Evolutionary conservation across 2,113 vertebrate genomes (phyloP).

Genomic region (Salvelinus sp.): DNA sequence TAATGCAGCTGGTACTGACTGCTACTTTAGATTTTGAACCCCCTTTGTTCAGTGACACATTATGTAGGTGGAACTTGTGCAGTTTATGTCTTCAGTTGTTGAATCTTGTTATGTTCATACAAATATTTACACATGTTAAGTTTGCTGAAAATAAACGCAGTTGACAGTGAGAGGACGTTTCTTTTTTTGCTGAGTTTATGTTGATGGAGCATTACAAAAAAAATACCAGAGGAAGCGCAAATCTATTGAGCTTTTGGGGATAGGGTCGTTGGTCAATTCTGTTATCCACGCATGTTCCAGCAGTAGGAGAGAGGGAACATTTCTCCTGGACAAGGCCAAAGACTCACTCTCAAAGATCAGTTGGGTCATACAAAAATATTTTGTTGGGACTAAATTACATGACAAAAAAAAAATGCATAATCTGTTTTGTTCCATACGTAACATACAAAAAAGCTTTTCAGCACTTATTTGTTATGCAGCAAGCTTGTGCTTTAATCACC

Average conservation of each 20-base stretch:
- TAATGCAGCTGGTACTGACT: too few species aligned
- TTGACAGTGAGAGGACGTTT: too few species aligned
- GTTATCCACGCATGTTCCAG: background rate
- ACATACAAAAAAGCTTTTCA: constrained; percentile 69
- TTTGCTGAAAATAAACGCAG: too few species aligned
- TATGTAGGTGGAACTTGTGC: too few species aligned
- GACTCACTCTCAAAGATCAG: background rate
- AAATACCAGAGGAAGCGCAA: background rate
- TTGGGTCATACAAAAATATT: constrained; percentile 63
- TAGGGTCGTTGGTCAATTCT: background rate
- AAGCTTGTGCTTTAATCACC: constrained; percentile 77
- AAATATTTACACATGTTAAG: too few species aligned
- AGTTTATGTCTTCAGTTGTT: too few species aligned
- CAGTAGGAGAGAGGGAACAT: background rate
- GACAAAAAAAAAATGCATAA: constrained; percentile 66
- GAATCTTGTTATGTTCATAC: too few species aligned
- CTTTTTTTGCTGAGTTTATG: background rate
- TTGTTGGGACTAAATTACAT: constrained; percentile 67
- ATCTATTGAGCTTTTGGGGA: background rate
- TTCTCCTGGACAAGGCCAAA: background rate
- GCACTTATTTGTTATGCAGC: constrained; percentile 62
- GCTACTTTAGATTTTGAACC: too few species aligned
- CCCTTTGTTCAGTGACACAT: too few species aligned
- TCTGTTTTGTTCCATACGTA: constrained; percentile 59
- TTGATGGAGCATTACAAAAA: background rate